These are phyloP conservation scores for Strix uralensis DNA, from an alignment of 2,113 vertebrate genomes.

Conservation along the genomic window DNA sequence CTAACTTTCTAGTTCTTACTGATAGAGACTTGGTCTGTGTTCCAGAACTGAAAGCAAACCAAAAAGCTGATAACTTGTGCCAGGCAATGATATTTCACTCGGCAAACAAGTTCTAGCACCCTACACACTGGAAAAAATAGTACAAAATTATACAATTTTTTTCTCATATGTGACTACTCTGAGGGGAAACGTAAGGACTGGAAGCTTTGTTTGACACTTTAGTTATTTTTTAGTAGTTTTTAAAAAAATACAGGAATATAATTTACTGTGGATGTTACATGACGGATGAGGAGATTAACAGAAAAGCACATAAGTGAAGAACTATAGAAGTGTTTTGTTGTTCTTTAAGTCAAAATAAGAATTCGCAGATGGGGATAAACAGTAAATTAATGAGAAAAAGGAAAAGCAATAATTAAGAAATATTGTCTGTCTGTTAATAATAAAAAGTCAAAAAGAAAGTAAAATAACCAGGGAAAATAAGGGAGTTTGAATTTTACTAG, in stretches of 20 bases:
- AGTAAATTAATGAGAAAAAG: not conserved
- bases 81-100: not conserved
- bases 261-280: not conserved
- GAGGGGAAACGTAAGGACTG: not conserved
- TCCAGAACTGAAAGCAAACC: not conserved
- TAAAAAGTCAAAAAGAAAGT: not conserved
- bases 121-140: not conserved
- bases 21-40: not conserved
- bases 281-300: not conserved
- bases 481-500: not conserved
- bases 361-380: not conserved
- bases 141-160: not conserved
- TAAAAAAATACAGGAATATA: not conserved
- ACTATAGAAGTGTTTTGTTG: not conserved
- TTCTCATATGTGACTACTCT: not conserved
- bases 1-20: not conserved
- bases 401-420: not conserved
- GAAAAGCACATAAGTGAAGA: not conserved
- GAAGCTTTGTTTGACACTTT: not conserved
- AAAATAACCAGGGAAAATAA: not conserved
- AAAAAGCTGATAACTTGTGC: not conserved
- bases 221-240: not conserved
- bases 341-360: not conserved
- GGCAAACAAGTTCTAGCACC: not conserved
- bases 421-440: not conserved